Evolutionary conservation across 2,113 vertebrate genomes (phyloP), one percentile per base, ranked within the genome.

Genomic region (Hassar affinis): DNA sequence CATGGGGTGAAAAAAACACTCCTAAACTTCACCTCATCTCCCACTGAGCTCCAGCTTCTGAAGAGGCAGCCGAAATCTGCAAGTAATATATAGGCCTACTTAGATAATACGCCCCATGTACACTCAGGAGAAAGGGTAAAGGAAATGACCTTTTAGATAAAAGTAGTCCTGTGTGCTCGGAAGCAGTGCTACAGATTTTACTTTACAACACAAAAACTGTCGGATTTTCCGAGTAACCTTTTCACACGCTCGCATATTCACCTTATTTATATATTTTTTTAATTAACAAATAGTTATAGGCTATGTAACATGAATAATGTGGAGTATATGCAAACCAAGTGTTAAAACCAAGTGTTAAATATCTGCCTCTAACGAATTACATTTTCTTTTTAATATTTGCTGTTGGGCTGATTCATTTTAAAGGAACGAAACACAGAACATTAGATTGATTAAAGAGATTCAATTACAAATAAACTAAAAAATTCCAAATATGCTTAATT

Each of bases 1-100:
- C 87, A 89, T 91, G 91, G 90, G 90, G 89, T 89, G 87, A 89
- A 88, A 79, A 78, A 77, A 52, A 68, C 59, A 68, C 86, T 79
- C 82, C 74, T 71, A n/a, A 42, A 35, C 78, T 86, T 57, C 84
- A 83, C 62, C 83, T 27, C 71, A 86, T 76, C 85, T 64, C 90
- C 83, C 49, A 87, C 87, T 84, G 86, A 42, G 89, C 64, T 74
- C 62, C 84, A 25, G 47, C 12, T 49, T 54, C 83, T 79, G 74
- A 79, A 81, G 14, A 56, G 52, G 66, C 68, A 14, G 20, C 17
- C 7, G n/a, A n/a, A 71, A 25, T 14, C 30, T 22, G 33, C 8
- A 35, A 35, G 61, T 27, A 27, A 2, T 14, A 66, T 2, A 9
- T 66, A 66, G 38, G 38, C 38, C 38, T 18, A 18, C 17, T 38